Percentiles rank a stretch among this genome's conserved stretches.
Conservation (phyloP, 92 coral and sea anemone genomes). For the Phenganax stokvisi region DNA sequence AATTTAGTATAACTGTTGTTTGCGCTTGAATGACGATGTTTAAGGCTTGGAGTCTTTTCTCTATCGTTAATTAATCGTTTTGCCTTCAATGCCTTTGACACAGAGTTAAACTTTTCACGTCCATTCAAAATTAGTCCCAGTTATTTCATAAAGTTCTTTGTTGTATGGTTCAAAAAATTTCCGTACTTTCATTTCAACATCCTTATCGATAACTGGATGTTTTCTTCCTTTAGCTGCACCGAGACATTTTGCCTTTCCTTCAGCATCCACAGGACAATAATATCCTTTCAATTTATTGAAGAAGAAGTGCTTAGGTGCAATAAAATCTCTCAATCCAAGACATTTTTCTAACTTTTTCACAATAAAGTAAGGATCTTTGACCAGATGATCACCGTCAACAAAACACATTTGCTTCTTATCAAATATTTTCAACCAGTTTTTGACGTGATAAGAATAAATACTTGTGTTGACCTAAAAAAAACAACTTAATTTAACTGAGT, state of each 20-base stretch:
- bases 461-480: slow-evolving; percentile 26
- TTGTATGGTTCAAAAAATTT: slow-evolving; percentile 20
- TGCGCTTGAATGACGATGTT: too few species aligned
- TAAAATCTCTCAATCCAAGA: slow-evolving; percentile 11
- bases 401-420: slow-evolving; percentile 14
- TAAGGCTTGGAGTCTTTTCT: too few species aligned
- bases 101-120: too few species aligned
- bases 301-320: slow-evolving; percentile 8
- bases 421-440: slow-evolving; percentile 27
- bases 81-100: too few species aligned
- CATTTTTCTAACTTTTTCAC: slow-evolving; percentile 28
- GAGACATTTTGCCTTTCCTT: slow-evolving; percentile 13
- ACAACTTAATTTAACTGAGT: neutral
- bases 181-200: slow-evolving; percentile 18
- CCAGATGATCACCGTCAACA: slow-evolving; percentile 9
- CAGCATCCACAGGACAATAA: slow-evolving; percentile 15
- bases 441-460: slow-evolving; percentile 24
- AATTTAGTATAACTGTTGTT: too few species aligned
- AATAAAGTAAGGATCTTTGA: slow-evolving; percentile 2
- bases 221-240: slow-evolving; percentile 4
- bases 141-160: slow-evolving; percentile 21
- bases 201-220: slow-evolving; percentile 5
- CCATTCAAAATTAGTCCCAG: neutral
- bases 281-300: slow-evolving; percentile 2
- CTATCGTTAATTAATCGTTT: too few species aligned